These are phyloP conservation scores for Tetrax tetrax DNA, from an alignment of 2,113 vertebrate genomes.

Conservation along the genomic window DNA sequence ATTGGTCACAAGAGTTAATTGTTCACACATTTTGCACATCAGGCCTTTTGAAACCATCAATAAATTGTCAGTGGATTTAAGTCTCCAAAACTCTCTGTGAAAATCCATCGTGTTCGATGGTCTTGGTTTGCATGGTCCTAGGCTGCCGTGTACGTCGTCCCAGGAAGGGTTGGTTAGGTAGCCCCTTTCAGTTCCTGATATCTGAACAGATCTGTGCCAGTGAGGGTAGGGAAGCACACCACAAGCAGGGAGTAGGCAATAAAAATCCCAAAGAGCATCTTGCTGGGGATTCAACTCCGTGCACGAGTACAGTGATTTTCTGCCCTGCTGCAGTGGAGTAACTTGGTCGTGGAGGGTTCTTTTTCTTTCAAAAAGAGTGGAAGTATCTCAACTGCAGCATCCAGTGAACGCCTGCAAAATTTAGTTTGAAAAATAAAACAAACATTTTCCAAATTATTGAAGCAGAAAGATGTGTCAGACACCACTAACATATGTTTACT, in stretches of 20 bases:
- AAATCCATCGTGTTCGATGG: not conserved
- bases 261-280: not conserved
- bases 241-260: not conserved
- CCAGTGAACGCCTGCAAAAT: constrained; percentile 60
- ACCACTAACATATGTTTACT: constrained; percentile 80
- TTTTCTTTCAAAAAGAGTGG: constrained; percentile 16
- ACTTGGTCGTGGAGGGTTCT: not conserved
- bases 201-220: not conserved
- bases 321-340: not conserved
- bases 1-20: not conserved
- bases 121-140: not conserved
- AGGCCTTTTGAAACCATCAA: not conserved
- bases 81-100: not conserved
- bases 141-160: not conserved
- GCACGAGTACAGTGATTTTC: not conserved
- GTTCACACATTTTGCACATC: not conserved
- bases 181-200: not conserved
- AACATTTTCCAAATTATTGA: constrained; percentile 71
- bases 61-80: not conserved
- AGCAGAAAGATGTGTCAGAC: constrained; percentile 80
- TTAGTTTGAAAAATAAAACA: constrained; percentile 75
- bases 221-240: not conserved
- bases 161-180: not conserved
- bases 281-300: not conserved
- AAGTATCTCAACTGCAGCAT: constrained; percentile 45